Evolutionary conservation across 2,888 invertebrate genomes (phyloP).

Genomic region (Lasioglossum marginatum): DNA sequence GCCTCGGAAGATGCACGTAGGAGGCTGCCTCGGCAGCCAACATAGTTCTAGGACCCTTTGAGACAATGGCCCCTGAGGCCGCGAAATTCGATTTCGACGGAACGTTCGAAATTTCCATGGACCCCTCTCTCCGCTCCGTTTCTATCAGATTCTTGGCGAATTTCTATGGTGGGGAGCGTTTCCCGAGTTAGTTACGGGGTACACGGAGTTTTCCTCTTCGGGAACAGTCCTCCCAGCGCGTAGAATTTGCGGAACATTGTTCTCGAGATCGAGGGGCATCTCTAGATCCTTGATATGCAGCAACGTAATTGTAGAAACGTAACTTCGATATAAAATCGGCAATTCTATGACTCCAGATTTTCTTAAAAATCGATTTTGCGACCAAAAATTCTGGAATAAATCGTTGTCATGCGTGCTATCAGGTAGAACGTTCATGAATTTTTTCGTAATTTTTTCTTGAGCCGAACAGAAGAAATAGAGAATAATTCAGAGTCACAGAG

Average conservation of each 20-base stretch:
- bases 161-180: not conserved
- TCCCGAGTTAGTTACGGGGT: slow-evolving; percentile 10
- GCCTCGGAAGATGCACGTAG: slow-evolving; percentile 39
- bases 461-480: no score
- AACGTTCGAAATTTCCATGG: slow-evolving; percentile 49
- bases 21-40: not conserved
- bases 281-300: not conserved
- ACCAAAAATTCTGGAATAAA: no score
- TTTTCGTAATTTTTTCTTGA: no score
- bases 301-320: no score
- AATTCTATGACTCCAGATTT: no score
- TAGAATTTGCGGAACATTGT: not conserved
- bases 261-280: not conserved
- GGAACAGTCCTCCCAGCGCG: not conserved
- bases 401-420: no score
- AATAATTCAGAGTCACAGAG: no score
- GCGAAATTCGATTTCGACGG: slow-evolving; percentile 69
- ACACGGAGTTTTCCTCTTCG: not conserved
- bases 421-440: no score
- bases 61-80: slow-evolving; percentile 67
- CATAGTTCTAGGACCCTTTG: slow-evolving; percentile 21
- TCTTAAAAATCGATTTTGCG: no score
- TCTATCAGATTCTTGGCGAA: not conserved
- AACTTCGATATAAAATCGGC: no score
- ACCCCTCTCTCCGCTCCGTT: not conserved